Percentiles rank a stretch among this genome's conserved stretches.
Conservation (phyloP, 2,113 vertebrate species). For the Rhabdomys dilectus region DNA sequence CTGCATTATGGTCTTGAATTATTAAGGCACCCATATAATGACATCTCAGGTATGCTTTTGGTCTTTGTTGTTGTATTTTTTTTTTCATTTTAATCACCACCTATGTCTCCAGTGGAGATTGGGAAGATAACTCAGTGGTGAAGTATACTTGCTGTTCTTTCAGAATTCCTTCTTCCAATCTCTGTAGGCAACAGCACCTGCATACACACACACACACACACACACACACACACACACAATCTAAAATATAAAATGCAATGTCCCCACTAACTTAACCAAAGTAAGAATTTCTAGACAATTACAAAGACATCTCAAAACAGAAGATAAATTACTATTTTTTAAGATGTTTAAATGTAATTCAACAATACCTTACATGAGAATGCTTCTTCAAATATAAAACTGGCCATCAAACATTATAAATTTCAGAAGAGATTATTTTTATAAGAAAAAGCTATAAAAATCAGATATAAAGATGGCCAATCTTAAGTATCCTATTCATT, state of each 20-base stretch:
- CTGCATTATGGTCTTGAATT: not conserved
- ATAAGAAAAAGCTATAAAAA: not conserved
- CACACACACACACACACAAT: not conserved
- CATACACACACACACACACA: not conserved
- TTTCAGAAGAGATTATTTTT: not conserved
- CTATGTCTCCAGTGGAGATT: not conserved
- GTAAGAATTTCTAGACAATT: not conserved
- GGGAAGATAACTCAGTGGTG: not conserved
- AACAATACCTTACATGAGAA: not conserved
- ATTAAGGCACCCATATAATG: not conserved
- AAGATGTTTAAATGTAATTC: not conserved
- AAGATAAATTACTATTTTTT: conserved; percentile 22
- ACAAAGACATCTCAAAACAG: conserved; percentile 45
- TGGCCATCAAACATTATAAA: conserved; percentile 55
- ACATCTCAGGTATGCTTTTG: not conserved
- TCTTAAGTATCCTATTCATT: not conserved
- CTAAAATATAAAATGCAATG: not conserved
- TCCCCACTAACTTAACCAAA: not conserved
- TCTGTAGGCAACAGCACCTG: not conserved
- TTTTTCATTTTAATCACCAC: not conserved
- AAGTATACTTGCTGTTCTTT: not conserved
- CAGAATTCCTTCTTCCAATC: not conserved
- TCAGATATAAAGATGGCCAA: not conserved
- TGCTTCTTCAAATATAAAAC: conserved; percentile 34
- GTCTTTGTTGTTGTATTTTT: no score